Evolutionary conservation across 1,140 invertebrate species (phyloP).

Genomic region (Leptopilina clavipes): DNA sequence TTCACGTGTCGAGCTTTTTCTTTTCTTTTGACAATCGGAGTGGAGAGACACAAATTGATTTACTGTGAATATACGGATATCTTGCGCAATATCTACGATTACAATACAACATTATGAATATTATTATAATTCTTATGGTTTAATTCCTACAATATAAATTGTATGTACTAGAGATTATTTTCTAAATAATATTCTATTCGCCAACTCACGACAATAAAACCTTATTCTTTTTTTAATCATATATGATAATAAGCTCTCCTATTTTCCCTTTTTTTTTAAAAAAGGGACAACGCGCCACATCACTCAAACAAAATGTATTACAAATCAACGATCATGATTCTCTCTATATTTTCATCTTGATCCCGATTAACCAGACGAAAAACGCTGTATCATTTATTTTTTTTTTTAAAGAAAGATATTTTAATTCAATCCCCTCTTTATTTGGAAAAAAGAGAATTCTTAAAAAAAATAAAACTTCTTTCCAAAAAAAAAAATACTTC

Average conservation of each 20-base stretch:
- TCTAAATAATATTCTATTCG: conserved; percentile 1
- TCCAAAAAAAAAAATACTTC: background rate
- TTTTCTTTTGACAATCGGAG: too few species aligned
- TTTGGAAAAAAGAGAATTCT: too few species aligned
- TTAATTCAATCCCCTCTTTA: background rate
- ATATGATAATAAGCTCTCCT: conserved; percentile 40
- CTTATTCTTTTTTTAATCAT: conserved; percentile 2
- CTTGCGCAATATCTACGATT: conserved; percentile 2
- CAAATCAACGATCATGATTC: conserved; percentile 10
- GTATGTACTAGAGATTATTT: conserved; percentile 9
- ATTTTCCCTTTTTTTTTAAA: background rate
- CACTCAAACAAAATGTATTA: background rate
- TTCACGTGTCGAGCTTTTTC: conserved; percentile 23
- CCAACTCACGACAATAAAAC: background rate
- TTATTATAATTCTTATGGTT: background rate
- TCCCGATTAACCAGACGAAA: conserved; percentile 13
- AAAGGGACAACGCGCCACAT: background rate
- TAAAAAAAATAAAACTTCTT: background rate
- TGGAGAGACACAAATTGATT: background rate
- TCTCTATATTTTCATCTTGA: conserved; percentile 5
- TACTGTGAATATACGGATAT: conserved; percentile 8
- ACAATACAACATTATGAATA: conserved; percentile 10
- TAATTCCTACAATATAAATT: background rate
- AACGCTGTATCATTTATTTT: background rate
- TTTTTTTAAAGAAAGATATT: background rate